These are phyloP conservation scores for Lypha dubia DNA, from an alignment of 2,888 invertebrate genomes.

Conservation along the genomic window DNA sequence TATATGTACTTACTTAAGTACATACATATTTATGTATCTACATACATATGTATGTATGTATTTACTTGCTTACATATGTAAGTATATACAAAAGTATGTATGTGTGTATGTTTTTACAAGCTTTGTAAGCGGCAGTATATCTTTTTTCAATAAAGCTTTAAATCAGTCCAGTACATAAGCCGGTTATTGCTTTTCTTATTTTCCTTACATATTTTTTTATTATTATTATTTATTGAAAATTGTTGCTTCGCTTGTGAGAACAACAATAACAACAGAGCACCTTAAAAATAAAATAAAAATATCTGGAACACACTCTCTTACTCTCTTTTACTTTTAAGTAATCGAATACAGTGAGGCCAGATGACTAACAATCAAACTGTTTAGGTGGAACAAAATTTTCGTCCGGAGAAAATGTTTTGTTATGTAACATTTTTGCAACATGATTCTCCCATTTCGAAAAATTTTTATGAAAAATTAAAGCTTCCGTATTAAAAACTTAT, in stretches of 20 bases:
- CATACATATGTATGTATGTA: background rate
- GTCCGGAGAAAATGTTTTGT: background rate
- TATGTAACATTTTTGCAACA: too few species aligned
- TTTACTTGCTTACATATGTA: background rate
- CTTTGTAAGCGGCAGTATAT: background rate
- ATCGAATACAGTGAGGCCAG: background rate
- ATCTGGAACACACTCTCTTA: constrained; percentile 12
- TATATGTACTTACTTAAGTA: background rate
- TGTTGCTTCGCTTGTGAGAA: constrained; percentile 67
- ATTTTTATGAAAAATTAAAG: too few species aligned
- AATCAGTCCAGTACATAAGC: constrained; percentile 60
- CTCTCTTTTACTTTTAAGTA: background rate
- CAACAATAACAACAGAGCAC: constrained; percentile 31
- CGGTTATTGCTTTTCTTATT: constrained; percentile 49
- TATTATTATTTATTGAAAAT: constrained; percentile 65
- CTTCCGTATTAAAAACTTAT: too few species aligned
- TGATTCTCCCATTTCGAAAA: too few species aligned
- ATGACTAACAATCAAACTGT: background rate
- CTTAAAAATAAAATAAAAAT: background rate
- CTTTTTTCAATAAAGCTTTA: constrained; percentile 55
- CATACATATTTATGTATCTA: background rate
- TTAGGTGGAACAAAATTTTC: too few species aligned
- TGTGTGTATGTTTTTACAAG: background rate
- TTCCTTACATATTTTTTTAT: constrained; percentile 3
- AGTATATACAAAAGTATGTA: background rate